Evolutionary conservation across 2,113 vertebrate genomes (phyloP), one percentile per base, ranked within the genome.

Genomic region (Hiodon alosoides): DNA sequence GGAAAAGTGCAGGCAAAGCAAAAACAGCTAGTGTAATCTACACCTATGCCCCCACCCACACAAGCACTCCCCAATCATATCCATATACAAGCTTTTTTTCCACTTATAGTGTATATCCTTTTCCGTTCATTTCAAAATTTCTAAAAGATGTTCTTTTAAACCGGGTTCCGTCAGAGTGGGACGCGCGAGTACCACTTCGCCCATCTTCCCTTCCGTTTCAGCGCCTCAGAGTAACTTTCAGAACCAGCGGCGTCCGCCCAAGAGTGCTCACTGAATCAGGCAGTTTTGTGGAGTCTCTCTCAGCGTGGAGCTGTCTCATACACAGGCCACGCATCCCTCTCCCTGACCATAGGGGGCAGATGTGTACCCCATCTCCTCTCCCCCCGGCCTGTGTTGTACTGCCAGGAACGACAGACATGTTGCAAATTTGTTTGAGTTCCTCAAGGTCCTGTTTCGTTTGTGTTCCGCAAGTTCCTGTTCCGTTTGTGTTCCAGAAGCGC

Each of bases 1-100:
- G n/a, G n/a, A 68, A 74, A 65, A 73, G 47, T 11, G 17, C 53
- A 74, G 31, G 4, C 13, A 66, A 74, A 46, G 52, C 11, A 11
- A 51, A 17, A 4, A 52, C 17, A 74, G 5, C 17, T 4, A 7
- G 53, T 71, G 4, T 58, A 31, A 31, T 31, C 31, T 1, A 31
- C 31, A 31, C 31, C 31, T 31, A 31, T 31, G 1, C 31, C 31
- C 31, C 31, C 31, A 31, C 1, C 31, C 31, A 31, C 31, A 31
- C 31, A 31, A 31, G 2, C 31, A 31, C 31, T 31, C 31, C 31
- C 31, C 31, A 31, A 31, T 31, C 31, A 31, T 31, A 31, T 31
- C 31, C 31, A 31, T 2, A 31, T 31, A 31, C 31, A 31, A 31
- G 31, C 31, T 31, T 31, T 31, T 31, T 31, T 2, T 2, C 31